Evolutionary conservation across 2,113 vertebrate species (phyloP).

Genomic region (Bungarus multicinctus): DNA sequence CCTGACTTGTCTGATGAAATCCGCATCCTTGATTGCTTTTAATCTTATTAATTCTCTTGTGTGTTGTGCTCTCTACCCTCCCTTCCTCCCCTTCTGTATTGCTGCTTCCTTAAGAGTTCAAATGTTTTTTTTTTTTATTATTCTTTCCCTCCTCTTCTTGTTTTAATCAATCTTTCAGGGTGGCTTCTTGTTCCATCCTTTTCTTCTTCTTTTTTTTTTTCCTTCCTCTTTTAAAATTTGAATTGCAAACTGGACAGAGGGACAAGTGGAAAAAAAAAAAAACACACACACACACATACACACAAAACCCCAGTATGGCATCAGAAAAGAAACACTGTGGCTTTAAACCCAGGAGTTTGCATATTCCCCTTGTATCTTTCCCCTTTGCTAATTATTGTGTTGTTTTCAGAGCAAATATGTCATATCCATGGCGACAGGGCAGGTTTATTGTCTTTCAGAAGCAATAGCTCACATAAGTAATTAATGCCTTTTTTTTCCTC

Average conservation of each 20-base stretch:
- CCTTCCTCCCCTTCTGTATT: background rate
- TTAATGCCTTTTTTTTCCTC: conserved; percentile 98
- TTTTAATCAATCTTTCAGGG: conserved; percentile 54
- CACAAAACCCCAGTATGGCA: conserved; percentile 55
- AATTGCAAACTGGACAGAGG: conserved; percentile 71
- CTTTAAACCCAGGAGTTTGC: conserved; percentile 98
- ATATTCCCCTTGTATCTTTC: conserved; percentile 99
- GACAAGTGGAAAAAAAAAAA: conserved; percentile 83
- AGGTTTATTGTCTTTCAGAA: conserved; percentile 99
- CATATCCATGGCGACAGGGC: conserved; percentile 99
- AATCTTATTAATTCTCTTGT: background rate
- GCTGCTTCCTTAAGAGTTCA: background rate
- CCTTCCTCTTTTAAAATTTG: conserved; percentile 49
- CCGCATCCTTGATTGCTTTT: conserved; percentile 31
- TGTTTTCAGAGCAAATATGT: conserved; percentile 99
- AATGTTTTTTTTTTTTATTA: background rate
- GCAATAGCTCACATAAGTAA: conserved; percentile 99
- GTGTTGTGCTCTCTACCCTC: background rate
- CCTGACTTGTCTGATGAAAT: conserved; percentile 20
- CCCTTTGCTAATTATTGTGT: conserved; percentile 99
- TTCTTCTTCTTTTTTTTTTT: background rate
- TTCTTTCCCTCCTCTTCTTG: background rate
- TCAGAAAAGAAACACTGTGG: conserved; percentile 77
- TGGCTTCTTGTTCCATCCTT: conserved; percentile 55
- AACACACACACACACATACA: conserved; percentile 4